Conservation (phyloP, 2,113 vertebrate genomes). For the Embiotoca jacksoni region DNA sequence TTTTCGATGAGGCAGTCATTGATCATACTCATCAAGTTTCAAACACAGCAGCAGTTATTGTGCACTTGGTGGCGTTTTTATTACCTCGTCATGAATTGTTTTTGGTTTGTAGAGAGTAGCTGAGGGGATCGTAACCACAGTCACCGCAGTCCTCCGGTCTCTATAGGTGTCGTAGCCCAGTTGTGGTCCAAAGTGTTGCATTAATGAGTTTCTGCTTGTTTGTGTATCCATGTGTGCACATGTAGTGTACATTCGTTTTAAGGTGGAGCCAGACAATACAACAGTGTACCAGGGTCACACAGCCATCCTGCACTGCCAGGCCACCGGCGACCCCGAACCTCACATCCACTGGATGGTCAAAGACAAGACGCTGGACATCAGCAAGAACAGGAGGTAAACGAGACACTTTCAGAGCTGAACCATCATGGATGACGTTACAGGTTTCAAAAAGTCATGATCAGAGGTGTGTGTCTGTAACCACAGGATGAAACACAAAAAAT, state of each 20-base stretch:
- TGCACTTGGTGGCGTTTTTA: slow-evolving; percentile 45
- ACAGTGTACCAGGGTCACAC: slow-evolving; percentile 97
- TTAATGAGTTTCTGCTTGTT: slow-evolving; percentile 27
- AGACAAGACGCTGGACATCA: slow-evolving; percentile 89
- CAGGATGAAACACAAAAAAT: too few relatives aligned
- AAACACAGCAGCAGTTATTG: slow-evolving; percentile 41
- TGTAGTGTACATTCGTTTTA: slow-evolving; percentile 92
- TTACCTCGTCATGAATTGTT: slow-evolving; percentile 40
- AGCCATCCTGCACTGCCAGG: slow-evolving; percentile 96
- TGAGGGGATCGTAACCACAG: slow-evolving; percentile 43
- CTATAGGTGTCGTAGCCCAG: neutral
- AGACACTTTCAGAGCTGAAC: neutral
- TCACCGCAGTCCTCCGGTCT: slow-evolving; percentile 33
- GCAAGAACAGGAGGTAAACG: slow-evolving; percentile 85
- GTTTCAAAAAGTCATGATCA: too few relatives aligned
- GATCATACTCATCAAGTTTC: slow-evolving; percentile 32
- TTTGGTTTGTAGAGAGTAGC: slow-evolving; percentile 31
- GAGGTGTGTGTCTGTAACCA: too few relatives aligned
- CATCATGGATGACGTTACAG: neutral
- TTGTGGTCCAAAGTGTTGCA: slow-evolving; percentile 9
- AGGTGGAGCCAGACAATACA: slow-evolving; percentile 91
- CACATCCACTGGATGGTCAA: slow-evolving; percentile 96
- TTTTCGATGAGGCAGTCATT: slow-evolving; percentile 37
- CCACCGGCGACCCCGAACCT: slow-evolving; percentile 90
- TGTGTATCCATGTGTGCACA: slow-evolving; percentile 1